Percentiles rank a stretch among this genome's conserved stretches.
phyloP scores from a whole-genome alignment of 2,113 vertebrate genomes.

The Climacteris rufus region DNA sequence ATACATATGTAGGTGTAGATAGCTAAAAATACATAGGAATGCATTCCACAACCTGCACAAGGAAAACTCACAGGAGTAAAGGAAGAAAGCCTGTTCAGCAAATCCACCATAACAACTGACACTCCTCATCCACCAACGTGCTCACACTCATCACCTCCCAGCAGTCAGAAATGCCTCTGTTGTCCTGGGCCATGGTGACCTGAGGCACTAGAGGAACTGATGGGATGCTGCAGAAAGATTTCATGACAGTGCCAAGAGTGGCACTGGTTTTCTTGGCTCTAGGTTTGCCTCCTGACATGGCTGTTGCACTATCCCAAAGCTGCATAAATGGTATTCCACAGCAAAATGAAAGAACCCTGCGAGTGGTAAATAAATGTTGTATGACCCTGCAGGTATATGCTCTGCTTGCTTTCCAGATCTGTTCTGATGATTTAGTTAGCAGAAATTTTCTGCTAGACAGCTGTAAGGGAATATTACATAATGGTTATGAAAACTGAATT shows the following conservation, averaged over 20 bases:
- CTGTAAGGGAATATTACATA: conserved; percentile 19
- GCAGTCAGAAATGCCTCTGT: neutral
- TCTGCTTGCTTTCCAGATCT: neutral
- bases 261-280: neutral
- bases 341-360: neutral
- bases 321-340: neutral
- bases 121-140: fast-evolving
- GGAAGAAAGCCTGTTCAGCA: neutral
- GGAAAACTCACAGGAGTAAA: neutral
- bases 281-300: neutral
- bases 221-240: neutral
- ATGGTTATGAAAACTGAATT: conserved; percentile 6
- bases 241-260: fast-evolving
- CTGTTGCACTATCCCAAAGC: neutral
- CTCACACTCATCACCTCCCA: neutral
- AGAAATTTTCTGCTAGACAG: neutral
- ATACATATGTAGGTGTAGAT: neutral
- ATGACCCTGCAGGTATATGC: neutral
- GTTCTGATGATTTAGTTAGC: conserved; percentile 6
- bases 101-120: neutral
- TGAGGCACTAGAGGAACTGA: neutral
- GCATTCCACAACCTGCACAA: neutral
- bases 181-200: neutral
- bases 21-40: neutral
- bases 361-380: conserved; percentile 13